Base-by-base conservation (phyloP, 2,888 invertebrate species). In the Dendrolimus pini region DNA sequence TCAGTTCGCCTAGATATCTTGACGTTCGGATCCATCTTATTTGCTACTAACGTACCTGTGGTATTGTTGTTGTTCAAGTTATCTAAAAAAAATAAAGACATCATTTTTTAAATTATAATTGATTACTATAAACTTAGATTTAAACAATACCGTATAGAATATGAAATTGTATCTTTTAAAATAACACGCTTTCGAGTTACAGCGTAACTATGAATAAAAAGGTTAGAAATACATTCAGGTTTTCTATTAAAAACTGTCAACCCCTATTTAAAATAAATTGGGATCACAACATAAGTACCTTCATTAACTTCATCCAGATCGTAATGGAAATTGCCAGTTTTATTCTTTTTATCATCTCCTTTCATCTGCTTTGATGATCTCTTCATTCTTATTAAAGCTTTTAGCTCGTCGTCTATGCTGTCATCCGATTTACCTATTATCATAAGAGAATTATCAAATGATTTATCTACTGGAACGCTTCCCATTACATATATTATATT, bases 251-350 rank as follows among this genome's bases (percentile, higher is more conserved):
- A 30, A 18, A 18, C 18, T 30, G 30, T 30, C 30, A 30, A 30
- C 30, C 30, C 3, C 30, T 30, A 6, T 30, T 30, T 30, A 6
- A 30, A 30, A 30, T 1, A 30, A 30, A 30, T 6, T 30, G 30
- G 30, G 6, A 30, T 6, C 6, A 30, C 30, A 30, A 3, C 30
- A 30, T 30, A 18, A 18, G 18, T 71, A 86, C 86, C 85, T 80
- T 84, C 82, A 68, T 86, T 81, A 0, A 84, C 55, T 65, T 89
- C 89, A 64, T 89, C 86, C 1, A 83, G 61, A 1, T 77, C 72
- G 53, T 83, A 72, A 68, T 80, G 73, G 63, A 83, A 82, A 56
- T 71, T 75, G 0, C 84, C 60, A 61, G 91, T 75, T 58, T 70
- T 65, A 62, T 86, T 78, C 10, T 64, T 60, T 41, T 61, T 63